Base-by-base conservation (phyloP, 2,888 invertebrate species). In the Chrysodeixis includens region DNA sequence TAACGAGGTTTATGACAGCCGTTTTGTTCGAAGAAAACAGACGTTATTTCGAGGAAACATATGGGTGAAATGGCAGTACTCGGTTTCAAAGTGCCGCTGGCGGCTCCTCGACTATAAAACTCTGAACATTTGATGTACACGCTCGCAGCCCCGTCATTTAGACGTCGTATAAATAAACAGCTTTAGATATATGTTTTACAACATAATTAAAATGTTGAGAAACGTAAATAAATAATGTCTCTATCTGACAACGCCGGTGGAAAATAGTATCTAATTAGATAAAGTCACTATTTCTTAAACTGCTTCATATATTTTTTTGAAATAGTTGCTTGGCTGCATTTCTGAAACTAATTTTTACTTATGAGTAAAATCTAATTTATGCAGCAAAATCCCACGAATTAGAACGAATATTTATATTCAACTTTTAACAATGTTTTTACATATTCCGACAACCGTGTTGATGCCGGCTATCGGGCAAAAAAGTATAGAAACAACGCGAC, bases 31-130 rank as follows among this genome's bases (percentile, higher is more conserved):
- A 87, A 90, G 94, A 94, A 94, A 94, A 93, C 94, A 95, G 93
- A 94, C 93, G 90, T 93, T 88, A 91, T 88, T 95, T 94, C 94
- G 89, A 93, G 94, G 94, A 95, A 94, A 90, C 94, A 94, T 93
- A 91, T 95, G 94, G 91, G 87, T 86, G 89, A 88, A 90, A 92
- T 92, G 93, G 92, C 91, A 91, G 93, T 94, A 86, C 90, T 91
- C 90, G 84, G 84, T 89, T 89, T 93, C 93, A 94, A 94, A 94
- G 93, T 90, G 93, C 94, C 94, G 93, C 92, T 80, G 89, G 81
- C 87, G 79, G 84, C 82, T 82, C 81, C 76, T 69, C 77, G 82
- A 81, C 78, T 81, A 89, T 94, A 91, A 94, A 94, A 90, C 87
- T 83, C 76, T 65, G 83, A 40, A 81, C 90, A 92, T 93, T 93